These are phyloP conservation scores for Asteroscopus sphinx DNA, from an alignment of 2,888 invertebrate species.

Conservation along the genomic window DNA sequence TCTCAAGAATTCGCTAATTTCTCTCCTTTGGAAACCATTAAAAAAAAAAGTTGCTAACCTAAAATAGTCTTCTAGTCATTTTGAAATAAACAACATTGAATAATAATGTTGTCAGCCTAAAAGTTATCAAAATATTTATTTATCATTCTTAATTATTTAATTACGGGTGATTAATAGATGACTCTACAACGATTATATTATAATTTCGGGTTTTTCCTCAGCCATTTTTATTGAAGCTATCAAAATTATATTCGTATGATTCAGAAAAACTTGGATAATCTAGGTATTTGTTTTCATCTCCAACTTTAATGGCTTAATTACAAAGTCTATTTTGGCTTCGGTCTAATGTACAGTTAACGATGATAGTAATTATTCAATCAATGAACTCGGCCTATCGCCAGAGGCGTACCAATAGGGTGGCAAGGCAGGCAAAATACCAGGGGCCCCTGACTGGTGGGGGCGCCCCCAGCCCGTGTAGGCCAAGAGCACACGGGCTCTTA, in stretches of 20 bases:
- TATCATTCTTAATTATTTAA: not conserved
- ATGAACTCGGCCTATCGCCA: too few relatives aligned
- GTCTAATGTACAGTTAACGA: constrained; percentile 15
- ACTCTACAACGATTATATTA: not conserved
- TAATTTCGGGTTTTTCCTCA: constrained; percentile 11
- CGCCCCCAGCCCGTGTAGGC: too few relatives aligned
- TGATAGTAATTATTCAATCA: not conserved
- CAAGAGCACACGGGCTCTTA: too few relatives aligned
- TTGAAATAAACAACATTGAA: not conserved
- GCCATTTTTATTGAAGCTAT: not conserved
- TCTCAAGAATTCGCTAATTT: constrained; percentile 14
- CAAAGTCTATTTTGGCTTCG: not conserved
- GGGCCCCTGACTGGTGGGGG: too few relatives aligned
- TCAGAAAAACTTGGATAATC: not conserved
- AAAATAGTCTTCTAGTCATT: not conserved
- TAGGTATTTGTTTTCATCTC: too few relatives aligned
- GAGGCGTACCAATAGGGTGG: too few relatives aligned
- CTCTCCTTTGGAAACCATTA: too few relatives aligned
- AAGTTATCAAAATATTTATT: too few relatives aligned
- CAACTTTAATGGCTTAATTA: not conserved
- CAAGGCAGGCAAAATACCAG: too few relatives aligned
- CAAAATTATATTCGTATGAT: constrained; percentile 4
- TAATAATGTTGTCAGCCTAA: too few relatives aligned
- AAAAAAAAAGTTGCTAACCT: not conserved
- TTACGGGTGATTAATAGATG: not conserved